Percentiles rank a stretch among this genome's conserved stretches.
Evolutionary conservation across 2,797 vertebrate species (phyloP).

Genomic region (Anableps anableps): DNA sequence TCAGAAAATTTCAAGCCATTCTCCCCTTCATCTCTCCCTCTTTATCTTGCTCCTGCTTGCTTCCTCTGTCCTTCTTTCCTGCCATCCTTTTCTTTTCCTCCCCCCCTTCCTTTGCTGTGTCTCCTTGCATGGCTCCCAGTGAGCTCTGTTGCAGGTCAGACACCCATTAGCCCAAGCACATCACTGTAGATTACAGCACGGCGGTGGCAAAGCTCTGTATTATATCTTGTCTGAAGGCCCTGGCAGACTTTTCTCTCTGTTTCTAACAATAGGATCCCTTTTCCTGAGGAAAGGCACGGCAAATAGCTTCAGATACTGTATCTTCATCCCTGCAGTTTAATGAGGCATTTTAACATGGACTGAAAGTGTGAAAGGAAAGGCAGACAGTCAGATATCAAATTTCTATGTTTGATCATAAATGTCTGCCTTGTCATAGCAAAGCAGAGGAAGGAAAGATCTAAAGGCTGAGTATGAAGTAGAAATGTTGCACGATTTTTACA

Average conservation of each 20-base stretch:
- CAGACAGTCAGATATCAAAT: slow-evolving; percentile 56
- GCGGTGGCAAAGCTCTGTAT: slow-evolving; percentile 58
- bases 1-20: slow-evolving; percentile 78
- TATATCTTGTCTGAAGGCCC: slow-evolving; percentile 73
- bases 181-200: slow-evolving; percentile 72
- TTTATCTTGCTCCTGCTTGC: slow-evolving; percentile 54
- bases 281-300: slow-evolving; percentile 60
- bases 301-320: slow-evolving; percentile 77
- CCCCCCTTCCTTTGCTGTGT: slow-evolving; percentile 16
- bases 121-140: slow-evolving; percentile 65
- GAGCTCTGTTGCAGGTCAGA: slow-evolving; percentile 76
- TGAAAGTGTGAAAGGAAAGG: slow-evolving; percentile 32
- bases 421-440: slow-evolving; percentile 41
- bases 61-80: slow-evolving; percentile 38
- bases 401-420: slow-evolving; percentile 68
- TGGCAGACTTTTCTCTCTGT: slow-evolving; percentile 62
- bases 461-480: slow-evolving; percentile 58
- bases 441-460: slow-evolving; percentile 45
- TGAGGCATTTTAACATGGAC: slow-evolving; percentile 72
- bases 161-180: slow-evolving; percentile 74
- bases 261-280: slow-evolving; percentile 73
- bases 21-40: slow-evolving; percentile 56
- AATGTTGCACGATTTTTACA: slow-evolving; percentile 20
- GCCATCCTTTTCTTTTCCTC: slow-evolving; percentile 30
- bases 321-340: slow-evolving; percentile 71